Evolutionary conservation across 1,140 invertebrate species (phyloP).

Genomic region (Macrosteles quadrilineatus): DNA sequence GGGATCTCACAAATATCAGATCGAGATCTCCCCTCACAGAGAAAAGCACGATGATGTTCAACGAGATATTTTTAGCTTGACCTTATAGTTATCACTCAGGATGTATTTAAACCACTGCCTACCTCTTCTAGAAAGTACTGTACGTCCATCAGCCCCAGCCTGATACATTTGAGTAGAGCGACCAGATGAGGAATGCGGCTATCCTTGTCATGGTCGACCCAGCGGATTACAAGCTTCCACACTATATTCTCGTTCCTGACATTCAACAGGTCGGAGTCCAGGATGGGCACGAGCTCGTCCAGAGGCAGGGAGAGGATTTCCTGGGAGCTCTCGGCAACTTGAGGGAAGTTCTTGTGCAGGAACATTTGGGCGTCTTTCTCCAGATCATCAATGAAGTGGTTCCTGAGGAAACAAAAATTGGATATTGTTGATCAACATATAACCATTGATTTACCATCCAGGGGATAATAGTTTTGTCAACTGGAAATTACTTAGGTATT

Average conservation of each 20-base stretch:
- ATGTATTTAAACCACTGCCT: constrained; percentile 11
- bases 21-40: no score
- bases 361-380: constrained; percentile 67
- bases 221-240: constrained; percentile 64
- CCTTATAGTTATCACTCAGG: no score
- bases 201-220: constrained; percentile 66
- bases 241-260: constrained; percentile 65
- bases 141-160: constrained; percentile 82
- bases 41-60: no score
- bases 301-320: constrained; percentile 71
- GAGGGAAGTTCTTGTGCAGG: constrained; percentile 70
- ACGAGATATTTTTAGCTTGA: no score
- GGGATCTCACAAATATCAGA: no score
- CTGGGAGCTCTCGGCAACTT: constrained; percentile 61
- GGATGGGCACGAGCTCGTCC: constrained; percentile 67
- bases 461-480: no score
- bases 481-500: no score
- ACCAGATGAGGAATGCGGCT: constrained; percentile 65
- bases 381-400: constrained; percentile 71
- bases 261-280: constrained; percentile 68
- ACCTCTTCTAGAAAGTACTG: constrained; percentile 73
- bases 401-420: constrained; percentile 49
- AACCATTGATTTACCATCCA: no score
- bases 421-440: no score
- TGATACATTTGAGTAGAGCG: constrained; percentile 74